These are phyloP conservation scores for Calvadosia cruxmelitensis DNA, from an alignment of 30 jellyfish, hydroid and myxozoan species.

Conservation along the genomic window DNA sequence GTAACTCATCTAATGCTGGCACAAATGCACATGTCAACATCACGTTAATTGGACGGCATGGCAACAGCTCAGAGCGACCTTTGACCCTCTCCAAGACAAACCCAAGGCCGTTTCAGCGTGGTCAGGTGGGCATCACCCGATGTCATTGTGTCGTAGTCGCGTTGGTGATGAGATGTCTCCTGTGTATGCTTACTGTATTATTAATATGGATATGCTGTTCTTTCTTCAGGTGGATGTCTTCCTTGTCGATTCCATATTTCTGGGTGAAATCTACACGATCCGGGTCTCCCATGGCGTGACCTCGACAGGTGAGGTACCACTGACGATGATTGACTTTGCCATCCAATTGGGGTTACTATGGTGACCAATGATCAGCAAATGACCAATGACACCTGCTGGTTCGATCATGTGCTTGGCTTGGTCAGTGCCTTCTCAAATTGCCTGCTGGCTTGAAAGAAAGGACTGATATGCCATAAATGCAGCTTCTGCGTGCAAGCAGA, in stretches of 20 bases:
- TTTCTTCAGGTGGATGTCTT: conserved; percentile 71
- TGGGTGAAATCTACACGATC: conserved; percentile 47
- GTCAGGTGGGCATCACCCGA: conserved; percentile 36
- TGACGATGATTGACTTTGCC: no score
- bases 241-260: conserved; percentile 61
- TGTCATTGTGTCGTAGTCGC: not conserved
- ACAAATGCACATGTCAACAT: conserved; percentile 75
- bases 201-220: no score
- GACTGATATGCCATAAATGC: no score
- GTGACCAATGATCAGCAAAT: no score
- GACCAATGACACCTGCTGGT: no score
- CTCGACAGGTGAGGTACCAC: no score
- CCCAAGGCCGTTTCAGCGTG: conserved; percentile 72
- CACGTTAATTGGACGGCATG: conserved; percentile 56
- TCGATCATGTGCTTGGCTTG: no score
- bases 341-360: no score
- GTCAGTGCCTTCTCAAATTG: no score
- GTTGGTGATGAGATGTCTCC: not conserved
- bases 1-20: conserved; percentile 84
- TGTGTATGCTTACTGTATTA: not conserved
- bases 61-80: conserved; percentile 79
- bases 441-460: no score
- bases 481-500: no score
- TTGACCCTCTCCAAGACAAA: conserved; percentile 63
- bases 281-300: conserved; percentile 93